A percentile compares a stretch with the other conserved stretches of the same genome.
phyloP scores from a whole-genome alignment of 2,888 invertebrate genomes.

The Protonemura montana region DNA sequence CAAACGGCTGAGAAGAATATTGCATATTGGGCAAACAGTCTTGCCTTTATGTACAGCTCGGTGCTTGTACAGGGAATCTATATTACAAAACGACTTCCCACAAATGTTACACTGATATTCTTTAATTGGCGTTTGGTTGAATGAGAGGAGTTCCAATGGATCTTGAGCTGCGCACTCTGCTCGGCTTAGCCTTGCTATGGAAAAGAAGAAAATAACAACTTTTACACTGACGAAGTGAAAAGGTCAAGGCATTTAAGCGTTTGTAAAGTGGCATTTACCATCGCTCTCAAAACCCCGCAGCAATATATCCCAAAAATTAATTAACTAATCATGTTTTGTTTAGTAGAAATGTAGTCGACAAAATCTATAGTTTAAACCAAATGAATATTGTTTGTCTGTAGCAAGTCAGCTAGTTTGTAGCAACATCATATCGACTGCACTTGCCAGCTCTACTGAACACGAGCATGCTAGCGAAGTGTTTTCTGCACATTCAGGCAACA shows the following conservation, averaged over 20 bases:
- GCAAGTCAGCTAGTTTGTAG: no score
- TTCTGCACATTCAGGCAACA: background rate
- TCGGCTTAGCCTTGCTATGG: background rate
- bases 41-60: conserved; percentile 70
- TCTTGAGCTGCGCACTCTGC: background rate
- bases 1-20: conserved; percentile 45
- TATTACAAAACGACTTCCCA: conserved; percentile 65
- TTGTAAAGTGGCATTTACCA: background rate
- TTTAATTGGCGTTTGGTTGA: conserved; percentile 29
- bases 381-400: background rate
- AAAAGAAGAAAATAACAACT: conserved; percentile 12
- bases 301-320: no score
- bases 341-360: no score
- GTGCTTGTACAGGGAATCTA: conserved; percentile 68
- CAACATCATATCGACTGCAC: no score
- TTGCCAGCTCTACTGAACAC: no score
- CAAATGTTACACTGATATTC: conserved; percentile 46
- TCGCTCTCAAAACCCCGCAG: no score
- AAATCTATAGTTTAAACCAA: background rate
- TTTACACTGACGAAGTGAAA: background rate
- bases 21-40: conserved; percentile 64
- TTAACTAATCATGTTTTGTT: no score
- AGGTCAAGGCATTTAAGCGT: background rate
- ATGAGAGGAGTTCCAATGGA: background rate
- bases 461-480: background rate